phyloP scores from a whole-genome alignment of 2,113 vertebrate genomes.

The Pachypanchax playfairii region DNA sequence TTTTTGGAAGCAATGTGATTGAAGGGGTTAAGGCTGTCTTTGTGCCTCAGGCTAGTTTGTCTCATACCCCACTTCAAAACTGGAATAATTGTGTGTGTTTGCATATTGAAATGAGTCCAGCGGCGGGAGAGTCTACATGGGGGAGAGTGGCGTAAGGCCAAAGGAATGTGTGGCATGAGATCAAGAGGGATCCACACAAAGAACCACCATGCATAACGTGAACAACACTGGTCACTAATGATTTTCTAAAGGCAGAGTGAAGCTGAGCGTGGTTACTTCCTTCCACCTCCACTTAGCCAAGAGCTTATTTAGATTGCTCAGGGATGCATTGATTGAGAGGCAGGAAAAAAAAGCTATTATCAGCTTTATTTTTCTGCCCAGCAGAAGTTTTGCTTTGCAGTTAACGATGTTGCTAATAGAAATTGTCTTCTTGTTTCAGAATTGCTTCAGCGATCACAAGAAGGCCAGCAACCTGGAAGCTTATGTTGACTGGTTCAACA shows the following conservation, averaged over 20 bases:
- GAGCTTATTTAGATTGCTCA: conserved; percentile 6
- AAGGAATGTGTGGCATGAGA: conserved; percentile 74
- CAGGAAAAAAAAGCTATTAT: not conserved
- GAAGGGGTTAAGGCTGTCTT: conserved; percentile 45
- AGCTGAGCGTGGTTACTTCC: conserved; percentile 14
- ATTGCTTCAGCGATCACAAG: conserved; percentile 85
- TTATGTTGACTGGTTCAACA: conserved; percentile 97
- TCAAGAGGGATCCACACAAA: conserved; percentile 61
- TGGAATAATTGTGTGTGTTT: not conserved
- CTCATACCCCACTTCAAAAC: conserved; percentile 44
- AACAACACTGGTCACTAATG: conserved; percentile 17
- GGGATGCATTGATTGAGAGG: conserved; percentile 3
- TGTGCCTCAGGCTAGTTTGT: conserved; percentile 45
- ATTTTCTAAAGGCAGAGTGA: conserved; percentile 19
- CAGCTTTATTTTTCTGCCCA: not conserved
- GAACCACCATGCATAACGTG: conserved; percentile 31
- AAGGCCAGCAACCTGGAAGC: conserved; percentile 90
- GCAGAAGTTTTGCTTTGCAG: conserved; percentile 2
- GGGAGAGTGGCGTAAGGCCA: conserved; percentile 39
- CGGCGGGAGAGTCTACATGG: conserved; percentile 27
- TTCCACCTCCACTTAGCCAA: not conserved
- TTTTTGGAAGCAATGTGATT: conserved; percentile 39
- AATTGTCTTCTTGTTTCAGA: conserved; percentile 69
- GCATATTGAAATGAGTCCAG: conserved; percentile 14
- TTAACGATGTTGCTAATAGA: conserved; percentile 11